A percentile compares a stretch with the other conserved stretches of the same genome.
phyloP scores from a whole-genome alignment of 2,113 vertebrate genomes.

The Chaetura pelagica region DNA sequence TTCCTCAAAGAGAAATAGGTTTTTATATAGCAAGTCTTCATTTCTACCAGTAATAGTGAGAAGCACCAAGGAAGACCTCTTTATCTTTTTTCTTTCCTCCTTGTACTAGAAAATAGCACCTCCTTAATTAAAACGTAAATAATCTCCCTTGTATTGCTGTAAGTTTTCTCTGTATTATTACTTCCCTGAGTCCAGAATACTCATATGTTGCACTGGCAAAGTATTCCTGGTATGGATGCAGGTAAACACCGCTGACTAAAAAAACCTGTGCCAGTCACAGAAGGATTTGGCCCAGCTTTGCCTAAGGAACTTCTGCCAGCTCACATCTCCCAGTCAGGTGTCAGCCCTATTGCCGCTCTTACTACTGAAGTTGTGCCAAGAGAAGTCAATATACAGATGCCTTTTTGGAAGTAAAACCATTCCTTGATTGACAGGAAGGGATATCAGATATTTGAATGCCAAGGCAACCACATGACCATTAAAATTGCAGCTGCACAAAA shows the following conservation, averaged over 20 bases:
- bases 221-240: neutral
- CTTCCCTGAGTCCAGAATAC: neutral
- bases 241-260: neutral
- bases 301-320: neutral
- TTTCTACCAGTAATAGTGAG: fast-evolving
- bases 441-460: neutral
- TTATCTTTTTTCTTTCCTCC: neutral
- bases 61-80: neutral
- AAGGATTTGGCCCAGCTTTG: slow-evolving; percentile 2
- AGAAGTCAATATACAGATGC: neutral
- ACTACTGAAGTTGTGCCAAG: neutral
- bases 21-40: neutral
- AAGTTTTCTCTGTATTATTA: neutral
- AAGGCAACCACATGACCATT: neutral
- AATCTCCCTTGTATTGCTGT: neutral
- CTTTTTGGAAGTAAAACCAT: slow-evolving; percentile 8
- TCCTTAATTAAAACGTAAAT: neutral
- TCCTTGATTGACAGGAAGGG: neutral
- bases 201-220: neutral
- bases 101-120: neutral
- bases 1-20: neutral
- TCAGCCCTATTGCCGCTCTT: neutral
- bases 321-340: neutral
- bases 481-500: neutral
- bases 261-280: neutral